Evolutionary conservation across 2,888 invertebrate species (phyloP).

Genomic region (Protonemura montana): DNA sequence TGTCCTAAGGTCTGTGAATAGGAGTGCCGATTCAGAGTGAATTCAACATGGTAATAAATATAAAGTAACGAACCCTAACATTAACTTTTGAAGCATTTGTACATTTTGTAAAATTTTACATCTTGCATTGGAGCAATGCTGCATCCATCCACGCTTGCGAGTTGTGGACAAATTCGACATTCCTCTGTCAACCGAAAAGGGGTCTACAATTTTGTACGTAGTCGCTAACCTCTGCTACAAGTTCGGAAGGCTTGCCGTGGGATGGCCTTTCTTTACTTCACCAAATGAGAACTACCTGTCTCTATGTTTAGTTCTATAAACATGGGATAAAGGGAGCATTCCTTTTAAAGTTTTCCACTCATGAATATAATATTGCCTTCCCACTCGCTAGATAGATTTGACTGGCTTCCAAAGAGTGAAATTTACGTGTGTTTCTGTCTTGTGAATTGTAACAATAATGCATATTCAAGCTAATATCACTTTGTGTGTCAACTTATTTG

Average conservation of each 20-base stretch:
- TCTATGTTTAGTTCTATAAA: constrained; percentile 12
- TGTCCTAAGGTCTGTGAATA: neutral
- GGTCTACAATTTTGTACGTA: neutral
- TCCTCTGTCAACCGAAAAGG: neutral
- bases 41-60: neutral
- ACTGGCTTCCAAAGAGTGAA: neutral
- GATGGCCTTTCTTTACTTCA: neutral
- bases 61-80: neutral
- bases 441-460: constrained; percentile 12
- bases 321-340: neutral
- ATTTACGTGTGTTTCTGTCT: neutral
- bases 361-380: neutral
- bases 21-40: neutral
- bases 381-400: constrained; percentile 4
- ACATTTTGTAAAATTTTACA: constrained; percentile 12
- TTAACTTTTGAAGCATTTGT: constrained; percentile 12
- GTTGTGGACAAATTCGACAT: neutral
- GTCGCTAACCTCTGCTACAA: neutral
- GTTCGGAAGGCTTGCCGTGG: neutral
- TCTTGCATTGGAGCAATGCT: neutral
- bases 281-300: neutral
- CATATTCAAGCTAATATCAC: neutral
- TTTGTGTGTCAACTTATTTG: neutral
- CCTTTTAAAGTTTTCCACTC: neutral
- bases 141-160: neutral